Conservation (phyloP, 2,797 vertebrate species). For the Sebastes taczanowskii region DNA sequence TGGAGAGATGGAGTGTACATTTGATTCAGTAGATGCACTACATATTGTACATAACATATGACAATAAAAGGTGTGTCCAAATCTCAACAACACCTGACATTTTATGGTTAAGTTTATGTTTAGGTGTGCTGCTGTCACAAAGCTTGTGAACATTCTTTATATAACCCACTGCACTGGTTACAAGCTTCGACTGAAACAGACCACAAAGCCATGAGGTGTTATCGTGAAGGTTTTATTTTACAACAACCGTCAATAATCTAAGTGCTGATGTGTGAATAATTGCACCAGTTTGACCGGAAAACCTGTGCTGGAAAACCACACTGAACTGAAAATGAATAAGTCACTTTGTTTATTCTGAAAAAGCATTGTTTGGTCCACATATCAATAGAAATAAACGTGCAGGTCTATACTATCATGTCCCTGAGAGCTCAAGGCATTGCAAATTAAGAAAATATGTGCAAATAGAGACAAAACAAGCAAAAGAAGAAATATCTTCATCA, state of each 20-base stretch:
- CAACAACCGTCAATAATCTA: not conserved
- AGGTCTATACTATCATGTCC: too few relatives aligned
- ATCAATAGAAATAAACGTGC: not conserved
- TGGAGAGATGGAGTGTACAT: not conserved
- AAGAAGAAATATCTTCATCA: too few relatives aligned
- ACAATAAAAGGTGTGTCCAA: not conserved
- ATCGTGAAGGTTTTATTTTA: not conserved
- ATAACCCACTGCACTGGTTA: constrained; percentile 6
- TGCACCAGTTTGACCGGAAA: not conserved
- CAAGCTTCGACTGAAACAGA: not conserved
- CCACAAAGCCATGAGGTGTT: not conserved
- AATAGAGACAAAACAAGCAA: too few relatives aligned
- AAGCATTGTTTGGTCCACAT: not conserved
- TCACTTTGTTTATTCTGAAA: not conserved
- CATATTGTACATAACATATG: not conserved
- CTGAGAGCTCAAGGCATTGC: too few relatives aligned
- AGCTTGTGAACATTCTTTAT: not conserved
- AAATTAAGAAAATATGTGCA: too few relatives aligned
- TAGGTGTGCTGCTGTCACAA: not conserved
- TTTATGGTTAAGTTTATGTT: not conserved
- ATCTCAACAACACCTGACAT: not conserved
- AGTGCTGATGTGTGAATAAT: not conserved
- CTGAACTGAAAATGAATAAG: not conserved
- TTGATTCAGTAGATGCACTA: not conserved
- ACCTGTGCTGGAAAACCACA: not conserved